Evolutionary conservation across 1,140 invertebrate genomes (phyloP).

Genomic region (Drosophila subobscura): DNA sequence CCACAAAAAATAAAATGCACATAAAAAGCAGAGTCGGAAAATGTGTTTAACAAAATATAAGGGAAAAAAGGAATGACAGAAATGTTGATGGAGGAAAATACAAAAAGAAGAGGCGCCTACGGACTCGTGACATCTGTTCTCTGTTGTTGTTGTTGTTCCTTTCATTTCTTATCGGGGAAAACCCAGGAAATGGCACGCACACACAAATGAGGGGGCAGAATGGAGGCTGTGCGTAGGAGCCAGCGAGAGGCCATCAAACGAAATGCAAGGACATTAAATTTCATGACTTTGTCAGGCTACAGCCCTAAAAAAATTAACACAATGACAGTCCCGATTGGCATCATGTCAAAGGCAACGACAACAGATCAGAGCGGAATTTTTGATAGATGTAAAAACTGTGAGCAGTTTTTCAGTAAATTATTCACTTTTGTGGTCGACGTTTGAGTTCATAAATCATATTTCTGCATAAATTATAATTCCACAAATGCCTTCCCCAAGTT

Average conservation of each 20-base stretch:
- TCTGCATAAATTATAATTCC: conserved; percentile 19
- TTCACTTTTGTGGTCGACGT: background rate
- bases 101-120: conserved; percentile 24
- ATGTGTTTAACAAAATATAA: conserved; percentile 60
- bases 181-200: conserved; percentile 68
- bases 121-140: conserved; percentile 37
- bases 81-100: conserved; percentile 60
- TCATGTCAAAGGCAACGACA: conserved; percentile 3
- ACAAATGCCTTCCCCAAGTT: conserved; percentile 5
- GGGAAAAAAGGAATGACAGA: conserved; percentile 19
- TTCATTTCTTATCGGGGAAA: conserved; percentile 34
- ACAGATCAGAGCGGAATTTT: conserved; percentile 5
- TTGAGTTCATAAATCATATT: conserved; percentile 6
- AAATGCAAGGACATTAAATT: conserved; percentile 50
- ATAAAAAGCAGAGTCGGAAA: conserved; percentile 63
- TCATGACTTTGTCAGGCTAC: conserved; percentile 40
- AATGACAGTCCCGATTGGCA: conserved; percentile 12
- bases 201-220: conserved; percentile 24
- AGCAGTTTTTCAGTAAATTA: background rate
- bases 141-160: conserved; percentile 16
- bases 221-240: background rate
- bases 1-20: conserved; percentile 78
- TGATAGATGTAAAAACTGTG: background rate
- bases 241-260: conserved; percentile 18
- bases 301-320: conserved; percentile 47